A percentile compares a stretch with the other conserved stretches of the same genome.
These are phyloP conservation scores for Myotis davidii DNA, from an alignment of 2,113 vertebrate species.

Conservation along the genomic window DNA sequence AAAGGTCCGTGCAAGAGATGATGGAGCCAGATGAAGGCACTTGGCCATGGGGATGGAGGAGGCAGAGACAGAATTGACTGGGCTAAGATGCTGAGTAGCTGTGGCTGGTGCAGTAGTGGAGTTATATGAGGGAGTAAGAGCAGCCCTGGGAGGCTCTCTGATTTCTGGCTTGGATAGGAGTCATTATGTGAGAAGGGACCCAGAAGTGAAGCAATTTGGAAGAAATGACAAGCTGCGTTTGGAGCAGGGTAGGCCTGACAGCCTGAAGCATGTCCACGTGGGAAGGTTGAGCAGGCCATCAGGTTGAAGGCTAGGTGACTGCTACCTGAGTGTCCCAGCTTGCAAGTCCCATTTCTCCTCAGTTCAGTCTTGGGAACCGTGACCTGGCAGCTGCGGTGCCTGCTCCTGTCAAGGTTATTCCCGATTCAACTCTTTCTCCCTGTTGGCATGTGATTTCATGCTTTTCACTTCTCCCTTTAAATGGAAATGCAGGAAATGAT, in stretches of 20 bases:
- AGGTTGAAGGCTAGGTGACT: neutral
- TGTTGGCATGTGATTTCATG: constrained; percentile 66
- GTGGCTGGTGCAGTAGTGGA: neutral
- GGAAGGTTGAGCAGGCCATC: neutral
- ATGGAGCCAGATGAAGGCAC: neutral
- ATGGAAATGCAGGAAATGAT: constrained; percentile 73
- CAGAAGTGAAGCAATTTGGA: neutral
- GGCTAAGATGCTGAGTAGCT: neutral
- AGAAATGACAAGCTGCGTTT: neutral
- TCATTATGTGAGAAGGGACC: neutral
- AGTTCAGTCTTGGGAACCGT: neutral
- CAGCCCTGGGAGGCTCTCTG: too few relatives aligned
- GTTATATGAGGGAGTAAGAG: neutral
- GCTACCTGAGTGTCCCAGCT: neutral
- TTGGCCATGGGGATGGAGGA: neutral
- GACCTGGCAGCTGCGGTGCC: constrained; percentile 16
- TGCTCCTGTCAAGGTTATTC: constrained; percentile 58
- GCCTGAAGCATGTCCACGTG: neutral
- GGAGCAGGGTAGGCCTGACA: neutral
- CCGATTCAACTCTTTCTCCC: constrained; percentile 47
- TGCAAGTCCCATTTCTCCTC: neutral
- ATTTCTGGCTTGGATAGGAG: neutral
- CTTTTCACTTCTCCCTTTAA: constrained; percentile 71
- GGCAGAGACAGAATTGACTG: neutral
- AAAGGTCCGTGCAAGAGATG: accelerated